Conservation (phyloP, 2,797 vertebrate genomes). For the Pseudochaenichthys georgianus region DNA sequence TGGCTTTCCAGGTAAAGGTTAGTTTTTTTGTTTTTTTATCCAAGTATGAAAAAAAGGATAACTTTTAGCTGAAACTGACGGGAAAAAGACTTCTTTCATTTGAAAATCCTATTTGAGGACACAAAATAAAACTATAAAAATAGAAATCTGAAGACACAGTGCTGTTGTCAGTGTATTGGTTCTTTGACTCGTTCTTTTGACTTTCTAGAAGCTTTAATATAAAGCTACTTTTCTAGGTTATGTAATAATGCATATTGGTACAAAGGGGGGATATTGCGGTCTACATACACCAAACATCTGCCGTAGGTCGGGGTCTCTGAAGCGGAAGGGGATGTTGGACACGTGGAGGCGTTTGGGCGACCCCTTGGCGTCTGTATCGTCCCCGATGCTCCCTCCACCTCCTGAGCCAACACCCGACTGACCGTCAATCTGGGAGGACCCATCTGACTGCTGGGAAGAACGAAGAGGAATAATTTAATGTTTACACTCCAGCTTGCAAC, state of each 20-base stretch:
- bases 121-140: not conserved
- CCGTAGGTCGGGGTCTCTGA: constrained; percentile 97
- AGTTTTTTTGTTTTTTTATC: not conserved
- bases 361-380: constrained; percentile 92
- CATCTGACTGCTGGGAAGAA: constrained; percentile 89
- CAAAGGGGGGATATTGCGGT: not conserved
- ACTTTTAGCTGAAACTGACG: constrained; percentile 9
- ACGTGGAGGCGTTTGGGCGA: constrained; percentile 98
- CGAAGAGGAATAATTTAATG: constrained; percentile 11
- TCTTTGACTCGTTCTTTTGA: constrained; percentile 14
- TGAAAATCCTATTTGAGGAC: constrained; percentile 4
- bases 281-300: constrained; percentile 98
- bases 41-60: not conserved
- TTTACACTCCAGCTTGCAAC: not conserved
- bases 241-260: not conserved
- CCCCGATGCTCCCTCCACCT: constrained; percentile 80
- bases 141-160: constrained; percentile 3
- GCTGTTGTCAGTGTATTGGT: not conserved
- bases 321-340: constrained; percentile 99
- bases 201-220: constrained; percentile 10
- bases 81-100: constrained; percentile 7
- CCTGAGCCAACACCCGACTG: constrained; percentile 86
- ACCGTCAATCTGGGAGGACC: constrained; percentile 92
- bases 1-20: not conserved
- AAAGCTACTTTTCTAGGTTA: not conserved